Evolutionary conservation across 2,888 invertebrate species (phyloP).

Genomic region (Eupeodes latifasciatus): DNA sequence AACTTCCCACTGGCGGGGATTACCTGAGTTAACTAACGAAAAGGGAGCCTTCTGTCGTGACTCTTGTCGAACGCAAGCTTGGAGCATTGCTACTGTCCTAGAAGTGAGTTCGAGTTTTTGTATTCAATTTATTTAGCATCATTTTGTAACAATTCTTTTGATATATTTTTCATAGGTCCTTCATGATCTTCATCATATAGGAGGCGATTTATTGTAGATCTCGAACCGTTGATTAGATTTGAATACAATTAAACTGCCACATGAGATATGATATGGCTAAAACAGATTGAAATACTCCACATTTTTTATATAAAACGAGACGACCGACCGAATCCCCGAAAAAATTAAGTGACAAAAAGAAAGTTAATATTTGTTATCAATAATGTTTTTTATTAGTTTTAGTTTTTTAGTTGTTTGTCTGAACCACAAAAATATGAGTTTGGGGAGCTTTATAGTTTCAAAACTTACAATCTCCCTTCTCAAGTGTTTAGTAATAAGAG

Average conservation of each 20-base stretch:
- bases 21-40: slow-evolving; percentile 97
- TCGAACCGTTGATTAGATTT: slow-evolving; percentile 52
- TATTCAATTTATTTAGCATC: not conserved
- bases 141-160: not conserved
- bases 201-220: slow-evolving; percentile 78
- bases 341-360: slow-evolving; percentile 27
- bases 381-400: slow-evolving; percentile 66
- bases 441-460: not conserved
- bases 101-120: slow-evolving; percentile 87
- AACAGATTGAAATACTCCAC: slow-evolving; percentile 60
- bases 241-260: slow-evolving; percentile 66
- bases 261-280: slow-evolving; percentile 57
- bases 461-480: slow-evolving; percentile 18
- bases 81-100: slow-evolving; percentile 95
- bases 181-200: slow-evolving; percentile 81
- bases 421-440: slow-evolving; percentile 36
- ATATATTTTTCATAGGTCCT: slow-evolving; percentile 78
- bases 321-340: slow-evolving; percentile 36
- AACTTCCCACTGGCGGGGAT: slow-evolving; percentile 94
- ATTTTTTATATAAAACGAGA: slow-evolving; percentile 59
- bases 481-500: slow-evolving; percentile 57
- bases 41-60: slow-evolving; percentile 92
- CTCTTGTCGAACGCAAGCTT: slow-evolving; percentile 98
- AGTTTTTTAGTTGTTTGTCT: slow-evolving; percentile 64
- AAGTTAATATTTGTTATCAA: slow-evolving; percentile 61